phyloP scores from a whole-genome alignment of 2,797 vertebrate species.

The Artibeus jamaicensis region DNA sequence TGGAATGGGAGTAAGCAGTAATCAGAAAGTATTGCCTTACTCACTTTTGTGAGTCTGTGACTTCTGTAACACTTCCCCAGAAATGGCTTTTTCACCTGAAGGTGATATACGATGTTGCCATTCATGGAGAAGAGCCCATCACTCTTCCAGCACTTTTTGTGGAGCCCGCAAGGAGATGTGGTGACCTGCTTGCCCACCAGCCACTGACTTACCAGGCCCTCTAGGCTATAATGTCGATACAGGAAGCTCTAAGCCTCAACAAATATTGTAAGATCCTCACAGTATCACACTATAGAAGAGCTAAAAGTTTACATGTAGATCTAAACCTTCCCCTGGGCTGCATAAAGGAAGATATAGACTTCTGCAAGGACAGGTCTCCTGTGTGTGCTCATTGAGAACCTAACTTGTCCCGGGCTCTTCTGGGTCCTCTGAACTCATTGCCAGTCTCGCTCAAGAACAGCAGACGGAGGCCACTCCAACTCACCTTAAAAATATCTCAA shows the following conservation, averaged over 20 bases:
- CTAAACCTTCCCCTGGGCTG: not conserved
- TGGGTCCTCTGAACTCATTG: not conserved
- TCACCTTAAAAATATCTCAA: not conserved
- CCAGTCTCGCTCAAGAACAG: not conserved
- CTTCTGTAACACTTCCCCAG: not conserved
- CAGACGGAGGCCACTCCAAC: not conserved
- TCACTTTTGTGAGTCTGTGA: not conserved
- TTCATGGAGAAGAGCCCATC: not conserved
- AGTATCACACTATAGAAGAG: not conserved
- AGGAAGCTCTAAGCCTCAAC: not conserved
- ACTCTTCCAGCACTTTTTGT: not conserved
- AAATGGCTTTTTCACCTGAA: not conserved
- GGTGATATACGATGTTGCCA: not conserved
- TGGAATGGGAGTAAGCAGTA: not conserved
- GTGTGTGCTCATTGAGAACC: not conserved
- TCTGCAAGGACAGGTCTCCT: not conserved
- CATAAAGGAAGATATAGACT: not conserved
- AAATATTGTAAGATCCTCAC: not conserved
- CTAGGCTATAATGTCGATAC: not conserved
- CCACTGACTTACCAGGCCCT: too few relatives aligned
- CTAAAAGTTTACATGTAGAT: not conserved
- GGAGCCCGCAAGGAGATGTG: not conserved
- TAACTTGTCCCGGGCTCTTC: not conserved
- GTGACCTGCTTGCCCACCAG: not conserved
- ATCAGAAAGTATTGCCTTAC: not conserved